Conservation (phyloP, 2,797 vertebrate species). For the Manis crassicaudata region DNA sequence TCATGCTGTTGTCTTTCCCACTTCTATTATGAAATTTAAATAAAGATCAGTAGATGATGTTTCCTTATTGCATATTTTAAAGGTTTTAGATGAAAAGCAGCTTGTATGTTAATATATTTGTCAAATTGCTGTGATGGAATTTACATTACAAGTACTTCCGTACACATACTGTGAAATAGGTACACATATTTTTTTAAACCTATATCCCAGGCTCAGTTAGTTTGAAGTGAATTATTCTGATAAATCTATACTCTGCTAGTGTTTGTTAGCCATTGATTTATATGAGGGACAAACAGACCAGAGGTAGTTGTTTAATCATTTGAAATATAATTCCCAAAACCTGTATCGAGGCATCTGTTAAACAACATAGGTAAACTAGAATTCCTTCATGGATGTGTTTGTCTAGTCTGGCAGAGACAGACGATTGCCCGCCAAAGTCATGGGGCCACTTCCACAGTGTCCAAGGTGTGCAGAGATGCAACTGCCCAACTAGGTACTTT, state of each 20-base stretch:
- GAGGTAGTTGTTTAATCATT: neutral
- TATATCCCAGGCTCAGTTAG: neutral
- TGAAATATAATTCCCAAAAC: neutral
- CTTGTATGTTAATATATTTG: neutral
- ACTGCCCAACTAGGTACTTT: fast-evolving
- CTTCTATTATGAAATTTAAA: neutral
- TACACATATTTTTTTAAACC: neutral
- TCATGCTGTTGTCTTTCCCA: neutral
- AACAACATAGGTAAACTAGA: neutral
- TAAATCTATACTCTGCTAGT: neutral
- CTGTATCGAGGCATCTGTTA: neutral
- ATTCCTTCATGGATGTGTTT: neutral
- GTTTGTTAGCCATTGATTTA: neutral
- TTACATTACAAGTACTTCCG: neutral
- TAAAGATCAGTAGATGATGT: neutral
- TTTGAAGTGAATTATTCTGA: neutral
- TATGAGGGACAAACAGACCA: neutral
- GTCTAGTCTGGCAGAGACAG: neutral
- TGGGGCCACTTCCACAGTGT: neutral
- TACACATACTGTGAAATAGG: neutral
- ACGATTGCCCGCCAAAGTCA: neutral
- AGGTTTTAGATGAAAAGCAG: neutral
- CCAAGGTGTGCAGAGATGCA: neutral
- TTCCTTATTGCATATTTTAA: neutral
- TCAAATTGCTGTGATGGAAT: neutral